These are phyloP conservation scores for Arnoldichthys spilopterus DNA, from an alignment of 2,797 vertebrate species.

Conservation along the genomic window DNA sequence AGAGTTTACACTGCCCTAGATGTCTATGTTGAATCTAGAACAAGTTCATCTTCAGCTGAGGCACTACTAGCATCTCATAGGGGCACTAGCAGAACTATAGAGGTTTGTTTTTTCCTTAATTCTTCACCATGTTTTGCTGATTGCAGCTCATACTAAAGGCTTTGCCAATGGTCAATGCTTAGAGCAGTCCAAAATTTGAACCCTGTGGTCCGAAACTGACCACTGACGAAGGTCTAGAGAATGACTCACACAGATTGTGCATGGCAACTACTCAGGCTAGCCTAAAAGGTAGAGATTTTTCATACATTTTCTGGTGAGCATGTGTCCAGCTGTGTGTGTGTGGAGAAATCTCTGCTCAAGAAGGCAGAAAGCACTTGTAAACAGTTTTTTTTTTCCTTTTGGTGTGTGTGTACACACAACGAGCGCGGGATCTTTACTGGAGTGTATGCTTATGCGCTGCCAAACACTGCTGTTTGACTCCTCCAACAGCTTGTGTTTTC, in stretches of 20 bases:
- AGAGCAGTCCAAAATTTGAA: no score
- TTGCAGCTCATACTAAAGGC: no score
- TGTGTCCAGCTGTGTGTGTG: neutral
- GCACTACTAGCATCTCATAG: no score
- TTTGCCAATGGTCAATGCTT: no score
- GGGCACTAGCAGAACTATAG: no score
- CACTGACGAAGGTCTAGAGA: no score
- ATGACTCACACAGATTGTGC: no score
- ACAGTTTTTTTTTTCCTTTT: neutral
- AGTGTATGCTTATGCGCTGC: neutral
- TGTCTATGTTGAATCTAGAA: no score
- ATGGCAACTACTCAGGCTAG: neutral
- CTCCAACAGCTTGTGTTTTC: slow-evolving; percentile 1
- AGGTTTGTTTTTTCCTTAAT: no score
- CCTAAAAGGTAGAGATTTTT: neutral
- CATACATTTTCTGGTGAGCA: neutral
- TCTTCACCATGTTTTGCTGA: no score
- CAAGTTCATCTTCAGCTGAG: no score
- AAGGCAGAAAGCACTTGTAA: slow-evolving; percentile 19
- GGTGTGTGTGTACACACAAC: neutral
- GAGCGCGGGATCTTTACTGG: neutral
- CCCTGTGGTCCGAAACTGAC: neutral
- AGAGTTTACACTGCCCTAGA: no score
- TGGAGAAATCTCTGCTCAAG: neutral
- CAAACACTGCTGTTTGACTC: slow-evolving; percentile 18